Conservation (phyloP, 2,113 vertebrate species). For the Pseudopipra pipra region DNA sequence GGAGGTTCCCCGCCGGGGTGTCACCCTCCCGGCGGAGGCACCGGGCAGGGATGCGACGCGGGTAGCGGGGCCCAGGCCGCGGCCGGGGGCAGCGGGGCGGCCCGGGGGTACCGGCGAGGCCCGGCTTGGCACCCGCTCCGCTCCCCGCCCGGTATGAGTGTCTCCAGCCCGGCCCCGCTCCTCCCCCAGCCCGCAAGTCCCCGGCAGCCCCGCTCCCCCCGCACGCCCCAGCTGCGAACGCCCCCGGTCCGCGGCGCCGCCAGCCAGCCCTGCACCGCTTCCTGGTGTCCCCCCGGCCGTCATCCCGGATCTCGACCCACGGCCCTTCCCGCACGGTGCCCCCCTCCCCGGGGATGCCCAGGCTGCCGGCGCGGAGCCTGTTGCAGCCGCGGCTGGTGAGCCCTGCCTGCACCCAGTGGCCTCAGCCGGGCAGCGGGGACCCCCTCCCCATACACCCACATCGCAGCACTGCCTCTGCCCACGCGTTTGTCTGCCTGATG, state of each 20-base stretch:
- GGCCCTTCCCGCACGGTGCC: not conserved
- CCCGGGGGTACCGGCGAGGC: not conserved
- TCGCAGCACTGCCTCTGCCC: not conserved
- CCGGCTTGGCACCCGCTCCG: not conserved
- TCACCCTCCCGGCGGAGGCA: not conserved
- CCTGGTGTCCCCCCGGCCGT: not conserved
- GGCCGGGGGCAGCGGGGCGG: not conserved
- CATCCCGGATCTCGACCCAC: not conserved
- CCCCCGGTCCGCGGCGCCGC: not conserved
- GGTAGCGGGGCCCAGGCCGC: not conserved
- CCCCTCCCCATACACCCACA: not conserved
- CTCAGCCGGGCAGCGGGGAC: not conserved
- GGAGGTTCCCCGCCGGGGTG: not conserved
- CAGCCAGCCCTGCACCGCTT: not conserved
- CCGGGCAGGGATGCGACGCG: not conserved
- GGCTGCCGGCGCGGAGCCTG: not conserved
- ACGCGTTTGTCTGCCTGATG: not conserved
- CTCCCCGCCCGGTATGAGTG: not conserved
- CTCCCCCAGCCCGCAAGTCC: slow-evolving; percentile 62
- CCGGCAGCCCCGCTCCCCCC: slow-evolving; percentile 58
- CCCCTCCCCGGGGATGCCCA: not conserved
- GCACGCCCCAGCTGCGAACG: slow-evolving; percentile 42
- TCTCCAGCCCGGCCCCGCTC: slow-evolving; percentile 46
- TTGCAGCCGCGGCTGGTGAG: not conserved
- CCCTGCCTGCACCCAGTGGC: not conserved